Percentiles rank a stretch among this genome's conserved stretches.
Conservation (phyloP, 2,888 invertebrate genomes). For the Trypoxylon attenuatum region DNA sequence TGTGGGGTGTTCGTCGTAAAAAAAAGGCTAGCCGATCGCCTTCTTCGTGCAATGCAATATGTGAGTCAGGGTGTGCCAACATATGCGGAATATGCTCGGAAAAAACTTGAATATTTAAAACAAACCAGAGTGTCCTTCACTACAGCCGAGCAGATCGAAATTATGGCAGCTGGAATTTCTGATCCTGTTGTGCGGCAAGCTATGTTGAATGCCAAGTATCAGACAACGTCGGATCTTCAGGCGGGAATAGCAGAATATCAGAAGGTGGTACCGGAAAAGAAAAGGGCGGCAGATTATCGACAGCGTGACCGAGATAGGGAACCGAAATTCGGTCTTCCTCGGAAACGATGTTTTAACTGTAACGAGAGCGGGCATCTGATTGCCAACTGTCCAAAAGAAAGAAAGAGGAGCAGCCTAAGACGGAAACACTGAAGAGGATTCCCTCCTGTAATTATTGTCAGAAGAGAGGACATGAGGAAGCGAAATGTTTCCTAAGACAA, state of each 20-base stretch:
- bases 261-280: background rate
- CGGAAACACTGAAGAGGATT: background rate
- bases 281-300: background rate
- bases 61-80: background rate
- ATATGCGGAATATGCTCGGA: background rate
- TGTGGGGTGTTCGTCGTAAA: conserved; percentile 6
- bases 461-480: conserved; percentile 3
- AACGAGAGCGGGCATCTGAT: background rate
- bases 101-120: background rate
- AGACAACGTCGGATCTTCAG: background rate
- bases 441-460: background rate
- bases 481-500: background rate
- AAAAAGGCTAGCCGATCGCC: background rate
- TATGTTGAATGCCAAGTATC: background rate
- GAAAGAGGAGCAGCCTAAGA: background rate
- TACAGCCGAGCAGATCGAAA: background rate
- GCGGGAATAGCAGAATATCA: background rate
- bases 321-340: background rate
- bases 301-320: background rate
- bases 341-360: background rate
- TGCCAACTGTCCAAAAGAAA: background rate
- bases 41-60: background rate
- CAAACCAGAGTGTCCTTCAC: conserved; percentile 1
- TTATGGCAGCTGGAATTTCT: background rate
- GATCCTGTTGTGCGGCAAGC: conserved; percentile 5